Conservation (phyloP, 2,888 invertebrate species). For the Eutolmus rufibarbis region DNA sequence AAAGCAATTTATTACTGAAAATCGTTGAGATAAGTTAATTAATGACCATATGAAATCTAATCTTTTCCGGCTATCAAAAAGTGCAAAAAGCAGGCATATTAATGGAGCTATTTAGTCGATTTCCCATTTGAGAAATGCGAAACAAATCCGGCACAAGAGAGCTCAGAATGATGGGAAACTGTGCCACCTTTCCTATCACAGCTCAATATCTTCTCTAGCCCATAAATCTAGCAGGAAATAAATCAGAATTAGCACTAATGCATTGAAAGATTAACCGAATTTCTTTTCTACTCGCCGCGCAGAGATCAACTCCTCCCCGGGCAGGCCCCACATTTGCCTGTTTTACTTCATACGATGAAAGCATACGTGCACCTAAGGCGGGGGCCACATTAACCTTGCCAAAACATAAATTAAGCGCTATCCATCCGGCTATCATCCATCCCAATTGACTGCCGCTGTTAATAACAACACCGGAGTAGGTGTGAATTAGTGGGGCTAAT, state of each 20-base stretch:
- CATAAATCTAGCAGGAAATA: neutral
- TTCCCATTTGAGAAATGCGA: neutral
- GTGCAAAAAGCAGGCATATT: neutral
- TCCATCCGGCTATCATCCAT: neutral
- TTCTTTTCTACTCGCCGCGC: neutral
- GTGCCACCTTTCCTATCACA: neutral
- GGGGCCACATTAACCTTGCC: neutral
- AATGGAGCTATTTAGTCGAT: neutral
- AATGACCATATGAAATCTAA: neutral
- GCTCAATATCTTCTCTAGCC: neutral
- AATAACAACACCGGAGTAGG: constrained; percentile 14
- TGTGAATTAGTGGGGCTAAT: constrained; percentile 31
- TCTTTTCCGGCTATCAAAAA: neutral
- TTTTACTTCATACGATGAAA: neutral
- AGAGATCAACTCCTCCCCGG: neutral
- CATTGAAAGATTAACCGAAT: neutral
- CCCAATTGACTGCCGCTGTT: constrained; percentile 4
- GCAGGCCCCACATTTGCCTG: neutral
- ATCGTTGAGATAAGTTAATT: neutral
- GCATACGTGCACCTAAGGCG: neutral
- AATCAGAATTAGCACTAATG: neutral
- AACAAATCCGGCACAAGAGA: neutral
- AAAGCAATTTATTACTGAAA: neutral
- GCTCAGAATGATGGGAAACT: neutral
- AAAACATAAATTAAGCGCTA: constrained; percentile 13